Evolutionary conservation across 2,888 invertebrate species (phyloP), one percentile per base, ranked within the genome.

Genomic region (Heliconius ismenius): DNA sequence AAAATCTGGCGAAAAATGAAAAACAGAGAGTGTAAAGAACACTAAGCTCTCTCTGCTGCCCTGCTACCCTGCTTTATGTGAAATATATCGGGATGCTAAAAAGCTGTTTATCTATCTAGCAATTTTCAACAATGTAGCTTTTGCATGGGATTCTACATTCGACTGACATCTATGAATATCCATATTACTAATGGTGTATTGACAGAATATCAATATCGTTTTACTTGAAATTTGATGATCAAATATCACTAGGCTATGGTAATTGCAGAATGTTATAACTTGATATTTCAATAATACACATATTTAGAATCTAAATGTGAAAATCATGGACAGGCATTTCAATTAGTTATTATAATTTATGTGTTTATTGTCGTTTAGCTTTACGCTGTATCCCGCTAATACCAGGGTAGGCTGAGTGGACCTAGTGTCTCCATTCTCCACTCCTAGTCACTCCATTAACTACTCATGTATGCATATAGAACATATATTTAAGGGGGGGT

Each of bases 141-240:
- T 28, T 49, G 13, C 28, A 32, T 28, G 7, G 3, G 21, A 49
- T 28, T 69, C 21, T n/a, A 32, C 26, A 54, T 28, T 28, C 26
- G 49, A 32, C n/a, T 32, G 32, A 28, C 70, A n/a, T 58, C 32
- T 58, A 70, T 70, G 32, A 58, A 70, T 69, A 68, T 18, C 24
- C 26, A 26, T 68, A 28, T 26, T 13, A 54, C 54, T 54, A 54
- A 69, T 69, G 15, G 67, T 13, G 24, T 67, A 67, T 67, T 67
- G 24, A 67, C 67, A 54, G 69, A 54, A 54, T 69, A 54, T 28
- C 49, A 54, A 69, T 32, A 54, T 11, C 32, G 54, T 26, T 32
- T 65, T 28, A 54, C 28, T 69, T 49, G 54, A 67, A 67, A 67
- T 69, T 32, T 54, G n/a, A 54, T 54, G 32, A 54, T n/a, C 69